phyloP scores from a whole-genome alignment of 2,797 vertebrate genomes.

The Xiphorhynchus erythropygius region DNA sequence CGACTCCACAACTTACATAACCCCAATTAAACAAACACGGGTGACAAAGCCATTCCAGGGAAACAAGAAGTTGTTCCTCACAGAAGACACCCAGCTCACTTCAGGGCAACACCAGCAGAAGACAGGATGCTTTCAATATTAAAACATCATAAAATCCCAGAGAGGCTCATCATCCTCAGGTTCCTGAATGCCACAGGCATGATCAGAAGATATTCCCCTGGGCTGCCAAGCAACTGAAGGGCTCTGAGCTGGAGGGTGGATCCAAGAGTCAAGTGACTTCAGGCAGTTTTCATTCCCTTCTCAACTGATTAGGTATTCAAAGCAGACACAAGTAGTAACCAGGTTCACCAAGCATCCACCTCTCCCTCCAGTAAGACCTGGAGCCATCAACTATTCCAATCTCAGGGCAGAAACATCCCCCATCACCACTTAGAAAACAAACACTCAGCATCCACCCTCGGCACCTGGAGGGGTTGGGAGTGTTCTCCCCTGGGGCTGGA shows the following conservation, averaged over 20 bases:
- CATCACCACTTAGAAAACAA: not conserved
- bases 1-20: not conserved
- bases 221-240: not conserved
- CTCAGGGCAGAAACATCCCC: not conserved
- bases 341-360: not conserved
- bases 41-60: not conserved
- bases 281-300: not conserved
- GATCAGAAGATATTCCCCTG: not conserved
- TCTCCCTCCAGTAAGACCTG: not conserved
- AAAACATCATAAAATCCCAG: not conserved
- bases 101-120: not conserved
- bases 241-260: fast-evolving
- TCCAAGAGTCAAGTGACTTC: not conserved
- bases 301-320: not conserved
- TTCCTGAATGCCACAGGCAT: not conserved
- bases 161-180: not conserved
- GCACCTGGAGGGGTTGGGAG: not conserved
- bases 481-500: not conserved
- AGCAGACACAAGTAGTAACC: not conserved
- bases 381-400: not conserved
- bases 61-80: fast-evolving
- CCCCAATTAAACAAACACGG: not conserved
- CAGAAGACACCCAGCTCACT: not conserved
- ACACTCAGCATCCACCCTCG: not conserved
- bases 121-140: not conserved